phyloP scores from a whole-genome alignment of 2,888 invertebrate genomes.

The Andrena trimmerana region DNA sequence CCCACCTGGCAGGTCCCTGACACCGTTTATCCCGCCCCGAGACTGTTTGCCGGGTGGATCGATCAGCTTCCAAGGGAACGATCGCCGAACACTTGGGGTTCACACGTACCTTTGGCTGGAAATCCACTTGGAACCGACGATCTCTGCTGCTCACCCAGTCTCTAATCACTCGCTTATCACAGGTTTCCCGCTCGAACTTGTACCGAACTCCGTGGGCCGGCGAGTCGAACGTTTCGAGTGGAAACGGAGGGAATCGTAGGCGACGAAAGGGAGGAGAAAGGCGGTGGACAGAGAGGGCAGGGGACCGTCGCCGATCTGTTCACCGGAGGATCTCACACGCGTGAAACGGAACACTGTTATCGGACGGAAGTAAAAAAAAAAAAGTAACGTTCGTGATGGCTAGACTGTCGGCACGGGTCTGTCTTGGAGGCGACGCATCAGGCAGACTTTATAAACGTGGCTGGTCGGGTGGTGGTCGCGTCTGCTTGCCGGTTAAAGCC shows the following conservation, averaged over 20 bases:
- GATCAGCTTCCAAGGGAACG: background rate
- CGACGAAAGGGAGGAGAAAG: background rate
- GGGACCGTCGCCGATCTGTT: constrained; percentile 37
- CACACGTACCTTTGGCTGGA: constrained; percentile 67
- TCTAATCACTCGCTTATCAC: constrained; percentile 66
- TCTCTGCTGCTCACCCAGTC: constrained; percentile 38
- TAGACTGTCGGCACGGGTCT: constrained; percentile 84
- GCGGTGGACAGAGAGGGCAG: constrained; percentile 1
- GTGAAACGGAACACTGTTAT: constrained; percentile 56
- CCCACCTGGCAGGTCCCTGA: constrained; percentile 21
- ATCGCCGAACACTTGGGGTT: background rate
- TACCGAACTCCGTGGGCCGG: constrained; percentile 31
- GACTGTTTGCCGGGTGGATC: background rate
- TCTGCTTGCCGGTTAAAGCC: constrained; percentile 71
- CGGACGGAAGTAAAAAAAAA: constrained; percentile 25
- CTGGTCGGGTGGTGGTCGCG: constrained; percentile 75
- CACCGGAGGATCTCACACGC: constrained; percentile 74
- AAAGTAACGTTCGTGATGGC: constrained; percentile 80
- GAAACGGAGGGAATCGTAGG: background rate
- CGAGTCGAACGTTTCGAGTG: background rate
- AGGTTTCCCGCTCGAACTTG: constrained; percentile 31
- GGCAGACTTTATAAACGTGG: constrained; percentile 84
- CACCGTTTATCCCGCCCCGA: constrained; percentile 13
- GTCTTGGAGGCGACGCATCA: constrained; percentile 82
- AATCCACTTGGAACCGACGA: constrained; percentile 62